These are phyloP conservation scores for Eciton burchellii DNA, from an alignment of 1,140 invertebrate genomes.

Conservation along the genomic window DNA sequence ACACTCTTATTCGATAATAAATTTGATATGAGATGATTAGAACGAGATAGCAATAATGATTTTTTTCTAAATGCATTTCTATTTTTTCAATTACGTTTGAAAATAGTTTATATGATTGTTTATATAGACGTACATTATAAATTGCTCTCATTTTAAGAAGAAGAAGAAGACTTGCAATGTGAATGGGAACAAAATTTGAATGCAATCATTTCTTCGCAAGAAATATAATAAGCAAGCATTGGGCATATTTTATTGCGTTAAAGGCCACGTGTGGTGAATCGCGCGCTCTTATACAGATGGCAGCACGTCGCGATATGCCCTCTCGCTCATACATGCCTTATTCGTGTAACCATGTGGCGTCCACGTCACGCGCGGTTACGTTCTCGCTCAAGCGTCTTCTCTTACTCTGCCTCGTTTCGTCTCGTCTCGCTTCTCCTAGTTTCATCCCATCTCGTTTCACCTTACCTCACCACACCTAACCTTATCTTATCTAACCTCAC, in stretches of 20 bases:
- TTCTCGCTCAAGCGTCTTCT: conserved; percentile 64
- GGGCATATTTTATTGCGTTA: conserved; percentile 67
- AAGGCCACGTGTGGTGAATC: conserved; percentile 62
- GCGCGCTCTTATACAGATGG: conserved; percentile 66
- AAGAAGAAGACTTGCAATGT: too few species aligned
- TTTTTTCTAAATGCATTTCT: too few species aligned
- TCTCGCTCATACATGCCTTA: not conserved
- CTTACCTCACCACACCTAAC: too few species aligned
- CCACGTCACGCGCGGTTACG: conserved; percentile 19
- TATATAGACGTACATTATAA: too few species aligned
- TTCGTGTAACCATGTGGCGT: not conserved
- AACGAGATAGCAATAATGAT: too few species aligned
- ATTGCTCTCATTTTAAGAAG: too few species aligned
- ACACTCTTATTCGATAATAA: too few species aligned
- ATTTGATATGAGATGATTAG: too few species aligned
- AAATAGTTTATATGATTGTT: too few species aligned
- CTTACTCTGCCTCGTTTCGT: conserved; percentile 60
- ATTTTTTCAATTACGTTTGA: not conserved
- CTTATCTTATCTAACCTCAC: too few species aligned
- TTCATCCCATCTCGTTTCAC: not conserved
- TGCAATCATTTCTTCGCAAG: conserved; percentile 28
- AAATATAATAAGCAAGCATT: conserved; percentile 50
- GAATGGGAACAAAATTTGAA: not conserved
- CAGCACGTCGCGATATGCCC: conserved; percentile 66
- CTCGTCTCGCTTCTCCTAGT: conserved; percentile 15